phyloP scores from a whole-genome alignment of 2,797 vertebrate genomes.

The Odontamblyopus lacepedii region DNA sequence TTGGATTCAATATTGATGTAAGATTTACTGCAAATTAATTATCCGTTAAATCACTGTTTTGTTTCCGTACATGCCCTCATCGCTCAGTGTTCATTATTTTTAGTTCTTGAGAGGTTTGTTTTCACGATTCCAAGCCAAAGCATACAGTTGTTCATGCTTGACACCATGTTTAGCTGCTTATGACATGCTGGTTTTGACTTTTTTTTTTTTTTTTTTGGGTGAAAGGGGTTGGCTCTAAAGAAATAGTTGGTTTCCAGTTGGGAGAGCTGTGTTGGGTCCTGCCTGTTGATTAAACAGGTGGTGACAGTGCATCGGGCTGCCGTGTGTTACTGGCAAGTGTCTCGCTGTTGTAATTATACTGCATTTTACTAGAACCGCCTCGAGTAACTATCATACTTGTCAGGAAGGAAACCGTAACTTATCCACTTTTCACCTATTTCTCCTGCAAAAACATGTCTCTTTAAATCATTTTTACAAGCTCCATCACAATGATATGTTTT shows the following conservation, averaged over 20 bases:
- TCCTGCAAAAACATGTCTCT: not conserved
- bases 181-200: constrained; percentile 61
- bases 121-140: constrained; percentile 17
- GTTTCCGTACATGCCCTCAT: too few species aligned
- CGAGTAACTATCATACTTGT: constrained; percentile 25
- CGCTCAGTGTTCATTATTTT: not conserved
- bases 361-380: constrained; percentile 47
- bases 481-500: not conserved
- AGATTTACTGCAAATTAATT: not conserved
- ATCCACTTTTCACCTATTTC: constrained; percentile 5
- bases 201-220: constrained; percentile 23
- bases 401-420: constrained; percentile 40
- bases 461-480: constrained; percentile 1
- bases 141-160: constrained; percentile 22
- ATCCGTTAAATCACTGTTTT: not conserved
- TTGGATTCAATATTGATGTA: not conserved
- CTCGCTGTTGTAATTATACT: constrained; percentile 49
- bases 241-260: constrained; percentile 55
- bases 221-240: constrained; percentile 44
- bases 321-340: constrained; percentile 57
- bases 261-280: constrained; percentile 66
- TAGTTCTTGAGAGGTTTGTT: not conserved
- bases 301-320: constrained; percentile 59
- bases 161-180: constrained; percentile 36
- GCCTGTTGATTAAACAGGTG: constrained; percentile 67